phyloP scores from a whole-genome alignment of 2,797 vertebrate species.

The Avahi laniger region DNA sequence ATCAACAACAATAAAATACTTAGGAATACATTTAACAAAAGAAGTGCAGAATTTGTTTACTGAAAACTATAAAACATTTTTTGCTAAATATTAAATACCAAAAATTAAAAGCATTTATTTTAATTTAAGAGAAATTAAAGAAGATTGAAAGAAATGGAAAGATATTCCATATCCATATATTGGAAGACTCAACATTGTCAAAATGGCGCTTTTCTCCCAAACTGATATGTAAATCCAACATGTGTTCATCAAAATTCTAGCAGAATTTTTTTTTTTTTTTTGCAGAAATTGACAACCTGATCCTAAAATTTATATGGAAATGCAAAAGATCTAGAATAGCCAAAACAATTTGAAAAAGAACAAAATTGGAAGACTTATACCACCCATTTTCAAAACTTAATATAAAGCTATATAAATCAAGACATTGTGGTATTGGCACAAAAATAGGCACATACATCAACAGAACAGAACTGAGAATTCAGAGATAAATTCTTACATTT shows the following conservation, averaged over 20 bases:
- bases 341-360: constrained; percentile 3
- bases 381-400: background rate
- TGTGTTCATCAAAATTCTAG: background rate
- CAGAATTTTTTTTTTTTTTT: background rate
- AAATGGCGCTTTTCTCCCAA: background rate
- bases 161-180: background rate
- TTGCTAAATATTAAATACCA: too few relatives aligned
- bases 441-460: background rate
- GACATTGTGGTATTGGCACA: background rate
- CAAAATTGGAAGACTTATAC: background rate
- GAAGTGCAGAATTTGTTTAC: background rate
- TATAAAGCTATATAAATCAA: background rate
- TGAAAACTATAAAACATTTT: background rate
- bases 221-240: background rate
- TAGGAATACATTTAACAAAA: background rate
- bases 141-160: background rate
- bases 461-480: background rate
- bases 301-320: constrained; percentile 10
- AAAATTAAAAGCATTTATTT: too few relatives aligned
- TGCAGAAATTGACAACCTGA: background rate
- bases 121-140: background rate
- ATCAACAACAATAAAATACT: background rate
- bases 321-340: constrained; percentile 8
- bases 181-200: constrained; percentile 9
- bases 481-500: background rate